A percentile compares a stretch with the other conserved stretches of the same genome.
Conservation (phyloP, 2,797 vertebrate species). For the Uromys caudimaculatus region DNA sequence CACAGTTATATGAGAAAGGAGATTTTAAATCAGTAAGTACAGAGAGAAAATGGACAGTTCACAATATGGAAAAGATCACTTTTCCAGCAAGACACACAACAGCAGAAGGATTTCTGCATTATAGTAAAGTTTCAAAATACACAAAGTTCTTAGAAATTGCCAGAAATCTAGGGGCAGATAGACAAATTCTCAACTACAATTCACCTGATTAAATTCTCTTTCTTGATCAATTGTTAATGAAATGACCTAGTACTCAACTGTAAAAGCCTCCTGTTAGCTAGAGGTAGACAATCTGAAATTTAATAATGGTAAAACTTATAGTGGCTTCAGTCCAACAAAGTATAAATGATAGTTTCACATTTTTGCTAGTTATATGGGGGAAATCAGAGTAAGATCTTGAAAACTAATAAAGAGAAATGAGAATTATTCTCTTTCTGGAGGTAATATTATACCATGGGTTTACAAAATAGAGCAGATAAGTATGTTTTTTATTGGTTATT, state of each 20-base stretch:
- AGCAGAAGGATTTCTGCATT: neutral
- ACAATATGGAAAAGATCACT: neutral
- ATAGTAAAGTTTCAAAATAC: constrained; percentile 5
- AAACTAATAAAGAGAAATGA: neutral
- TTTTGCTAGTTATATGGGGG: neutral
- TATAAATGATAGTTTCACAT: constrained; percentile 17
- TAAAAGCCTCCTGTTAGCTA: neutral
- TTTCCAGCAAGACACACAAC: neutral
- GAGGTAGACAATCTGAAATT: constrained; percentile 1
- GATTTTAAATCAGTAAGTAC: neutral
- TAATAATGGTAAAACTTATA: neutral
- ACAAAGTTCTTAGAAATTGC: neutral
- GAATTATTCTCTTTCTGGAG: neutral
- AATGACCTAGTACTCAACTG: neutral
- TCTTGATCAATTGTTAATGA: neutral
- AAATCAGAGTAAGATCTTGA: constrained; percentile 21
- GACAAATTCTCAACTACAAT: neutral
- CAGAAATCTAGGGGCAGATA: neutral
- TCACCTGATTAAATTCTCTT: neutral
- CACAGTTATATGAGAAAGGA: neutral
- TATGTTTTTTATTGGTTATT: neutral
- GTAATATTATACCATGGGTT: neutral
- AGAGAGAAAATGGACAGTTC: neutral
- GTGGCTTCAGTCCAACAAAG: neutral
- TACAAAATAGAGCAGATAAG: neutral